Percentiles rank a stretch among this genome's conserved stretches.
These are phyloP conservation scores for Falco biarmicus DNA, from an alignment of 2,797 vertebrate species.

Conservation along the genomic window DNA sequence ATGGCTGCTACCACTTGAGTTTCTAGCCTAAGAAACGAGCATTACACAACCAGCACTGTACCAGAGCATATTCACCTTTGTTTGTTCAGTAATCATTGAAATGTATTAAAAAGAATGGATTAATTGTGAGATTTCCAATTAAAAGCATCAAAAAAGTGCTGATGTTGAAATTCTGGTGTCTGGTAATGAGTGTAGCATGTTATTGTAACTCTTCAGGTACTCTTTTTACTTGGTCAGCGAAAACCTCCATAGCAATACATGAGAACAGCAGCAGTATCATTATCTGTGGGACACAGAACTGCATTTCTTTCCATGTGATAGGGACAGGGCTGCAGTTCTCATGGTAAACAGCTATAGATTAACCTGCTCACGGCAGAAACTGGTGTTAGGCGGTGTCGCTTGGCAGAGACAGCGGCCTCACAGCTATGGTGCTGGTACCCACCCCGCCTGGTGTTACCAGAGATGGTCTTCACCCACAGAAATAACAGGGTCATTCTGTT, in stretches of 20 bases:
- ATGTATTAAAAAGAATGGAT: background rate
- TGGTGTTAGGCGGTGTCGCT: rapidly evolving
- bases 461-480: background rate
- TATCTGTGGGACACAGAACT: background rate
- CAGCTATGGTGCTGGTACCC: background rate
- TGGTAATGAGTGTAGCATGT: background rate
- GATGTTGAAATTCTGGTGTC: background rate
- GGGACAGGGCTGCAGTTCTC: background rate
- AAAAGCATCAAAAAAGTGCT: background rate
- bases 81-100: background rate
- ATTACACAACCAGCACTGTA: background rate
- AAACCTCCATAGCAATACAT: background rate
- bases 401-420: background rate
- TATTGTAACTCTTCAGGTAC: background rate
- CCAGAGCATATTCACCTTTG: background rate
- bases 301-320: background rate
- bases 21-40: background rate
- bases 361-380: background rate
- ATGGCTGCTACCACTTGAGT: background rate
- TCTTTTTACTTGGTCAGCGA: background rate
- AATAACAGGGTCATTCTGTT: background rate
- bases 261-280: background rate
- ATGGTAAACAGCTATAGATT: background rate
- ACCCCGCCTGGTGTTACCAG: background rate
- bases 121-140: background rate